Base-by-base conservation (phyloP, 2,113 vertebrate genomes). In the Neotoma lepida region DNA sequence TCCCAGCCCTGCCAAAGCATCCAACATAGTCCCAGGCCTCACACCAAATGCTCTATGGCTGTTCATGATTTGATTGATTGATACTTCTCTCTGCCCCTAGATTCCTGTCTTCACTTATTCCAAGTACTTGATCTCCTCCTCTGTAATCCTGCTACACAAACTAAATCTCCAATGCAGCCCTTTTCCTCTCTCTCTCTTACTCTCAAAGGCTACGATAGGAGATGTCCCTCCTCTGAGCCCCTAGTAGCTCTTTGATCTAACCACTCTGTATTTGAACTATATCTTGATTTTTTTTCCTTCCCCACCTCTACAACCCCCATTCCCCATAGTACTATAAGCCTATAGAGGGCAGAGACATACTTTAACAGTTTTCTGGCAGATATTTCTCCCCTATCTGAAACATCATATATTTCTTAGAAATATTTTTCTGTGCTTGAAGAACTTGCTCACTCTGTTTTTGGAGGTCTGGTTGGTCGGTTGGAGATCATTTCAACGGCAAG, bases 351-450 rank as follows among this genome's bases (percentile, higher is more conserved):
- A 90, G 70, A 61, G 14, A 13, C 33, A 64, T 81, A 46, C 87
- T 28, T 61, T 44, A 49, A 54, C 39, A 44, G 39, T 61, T 88
- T 81, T 51, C n/a, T 46, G 46, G 66, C 24, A 30, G 78, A 54
- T 86, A 68, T 77, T 44, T 44, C 14, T 2, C 78, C 13, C 33
- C 14, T 71, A 44, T 73, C 61, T 93, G 88, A 73, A 94, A 90
- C 84, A 81, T 94, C 63, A 90, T 61, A 68, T 84, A 92, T 88
- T 90, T 86, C 24, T 92, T 93, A 82, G n/a, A 96, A 90, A 86
- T 64, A 74, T 89, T 95, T 95, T 63, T 93, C 61, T 64, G 9
- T 89, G 91, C 94, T 84, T 92, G 90, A 93, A 89, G 90, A 91
- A 81, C 86, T 89, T 91, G 63, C 49, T 94, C n/a, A 1, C 80